Percentiles rank a stretch among this genome's conserved stretches.
Conservation (phyloP, 2,113 vertebrate genomes). For the Apeltes quadracus region DNA sequence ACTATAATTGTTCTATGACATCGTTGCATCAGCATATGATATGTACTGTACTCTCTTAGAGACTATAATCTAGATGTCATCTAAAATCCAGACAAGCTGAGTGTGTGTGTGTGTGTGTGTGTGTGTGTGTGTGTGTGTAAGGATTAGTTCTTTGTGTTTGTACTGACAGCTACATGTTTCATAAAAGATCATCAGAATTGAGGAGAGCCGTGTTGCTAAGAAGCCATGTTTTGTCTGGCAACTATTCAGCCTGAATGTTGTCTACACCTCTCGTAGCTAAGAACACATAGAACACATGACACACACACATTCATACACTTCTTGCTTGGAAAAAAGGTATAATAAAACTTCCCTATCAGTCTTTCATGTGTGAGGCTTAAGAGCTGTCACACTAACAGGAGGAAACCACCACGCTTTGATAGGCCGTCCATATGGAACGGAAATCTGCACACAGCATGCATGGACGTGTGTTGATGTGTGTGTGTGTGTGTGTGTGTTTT, state of each 20-base stretch:
- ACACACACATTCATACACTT: neutral
- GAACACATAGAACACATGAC: constrained; percentile 27
- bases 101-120: constrained; percentile 18
- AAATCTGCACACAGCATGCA: constrained; percentile 45
- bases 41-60: neutral
- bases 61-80: constrained; percentile 2
- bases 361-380: constrained; percentile 73
- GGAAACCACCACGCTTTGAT: constrained; percentile 67
- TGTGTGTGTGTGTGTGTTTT: constrained; percentile 19
- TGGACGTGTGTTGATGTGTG: constrained; percentile 41
- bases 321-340: constrained; percentile 52
- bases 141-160: constrained; percentile 40
- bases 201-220: constrained; percentile 45
- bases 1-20: neutral
- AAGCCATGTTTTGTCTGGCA: constrained; percentile 58
- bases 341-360: constrained; percentile 69
- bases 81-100: constrained; percentile 12
- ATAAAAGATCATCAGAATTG: constrained; percentile 31
- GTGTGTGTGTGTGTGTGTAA: constrained; percentile 18
- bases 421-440: constrained; percentile 33
- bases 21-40: constrained; percentile 3
- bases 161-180: constrained; percentile 28
- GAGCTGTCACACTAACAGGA: constrained; percentile 63
- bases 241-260: constrained; percentile 43
- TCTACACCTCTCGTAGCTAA: constrained; percentile 58